phyloP scores from a whole-genome alignment of 53 echinoderm and acorn worm species.

The Antedon mediterranea region DNA sequence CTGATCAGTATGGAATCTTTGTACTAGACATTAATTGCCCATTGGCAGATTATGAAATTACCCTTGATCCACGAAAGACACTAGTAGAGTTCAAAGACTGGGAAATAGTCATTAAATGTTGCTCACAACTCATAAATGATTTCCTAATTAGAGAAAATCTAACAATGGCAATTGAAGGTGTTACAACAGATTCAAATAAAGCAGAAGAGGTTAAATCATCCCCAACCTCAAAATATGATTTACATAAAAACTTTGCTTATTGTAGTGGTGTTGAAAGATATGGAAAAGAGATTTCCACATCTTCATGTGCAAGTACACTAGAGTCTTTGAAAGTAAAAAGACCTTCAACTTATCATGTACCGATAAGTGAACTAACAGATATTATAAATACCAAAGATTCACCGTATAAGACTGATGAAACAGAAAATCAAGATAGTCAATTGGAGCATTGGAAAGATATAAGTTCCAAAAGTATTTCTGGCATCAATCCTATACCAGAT shows the following conservation, averaged over 20 bases:
- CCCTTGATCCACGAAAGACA: slow-evolving; percentile 60
- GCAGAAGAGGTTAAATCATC: not conserved
- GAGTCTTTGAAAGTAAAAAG: slow-evolving; percentile 61
- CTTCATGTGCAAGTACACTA: slow-evolving; percentile 49
- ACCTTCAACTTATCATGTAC: not conserved
- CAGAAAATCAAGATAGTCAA: not conserved
- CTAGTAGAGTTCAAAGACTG: slow-evolving; percentile 89
- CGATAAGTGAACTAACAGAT: not conserved
- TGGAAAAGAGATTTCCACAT: slow-evolving; percentile 51
- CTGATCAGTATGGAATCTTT: slow-evolving; percentile 50
- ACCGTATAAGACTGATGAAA: not conserved
- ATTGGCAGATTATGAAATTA: slow-evolving; percentile 62
- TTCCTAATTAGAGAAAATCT: slow-evolving; percentile 65
- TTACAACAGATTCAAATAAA: not conserved
- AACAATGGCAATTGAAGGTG: slow-evolving; percentile 17
- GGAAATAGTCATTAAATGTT: slow-evolving; percentile 35
- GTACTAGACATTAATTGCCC: slow-evolving; percentile 64
- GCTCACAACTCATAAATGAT: slow-evolving; percentile 34
- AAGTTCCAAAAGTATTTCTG: not conserved
- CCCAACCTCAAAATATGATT: not conserved
- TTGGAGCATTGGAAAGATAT: not conserved
- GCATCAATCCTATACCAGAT: not conserved
- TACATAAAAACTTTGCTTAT: not conserved
- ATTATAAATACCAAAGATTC: not conserved
- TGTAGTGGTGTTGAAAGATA: slow-evolving; percentile 18